Base-by-base conservation (phyloP, 2,113 vertebrate species). In the Festucalex cinctus region DNA sequence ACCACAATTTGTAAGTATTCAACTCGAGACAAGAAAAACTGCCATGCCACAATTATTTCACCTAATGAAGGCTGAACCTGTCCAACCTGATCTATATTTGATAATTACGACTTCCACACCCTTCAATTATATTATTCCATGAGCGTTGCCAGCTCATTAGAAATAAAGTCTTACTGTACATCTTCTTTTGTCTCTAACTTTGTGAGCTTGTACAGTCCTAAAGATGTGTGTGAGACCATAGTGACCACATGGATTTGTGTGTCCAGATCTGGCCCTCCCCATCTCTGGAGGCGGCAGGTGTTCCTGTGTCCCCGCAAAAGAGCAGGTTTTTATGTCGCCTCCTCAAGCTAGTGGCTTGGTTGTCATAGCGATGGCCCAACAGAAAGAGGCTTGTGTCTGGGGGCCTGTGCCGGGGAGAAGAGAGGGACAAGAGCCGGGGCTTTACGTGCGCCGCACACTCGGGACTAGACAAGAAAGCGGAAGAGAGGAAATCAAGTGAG, bases 331-430 rank as follows among this genome's bases (percentile, higher is more conserved):
- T 90, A 92, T 92, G 90, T 91, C 79, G 86, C 88, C 85, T 91
- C 86, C 88, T 91, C 88, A 89, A 91, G 90, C 92, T 91, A 90
- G 89, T 90, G 87, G 85, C 90, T 91, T 78, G 87, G 91, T 92
- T 92, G 86, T 87, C 85, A 91, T 91, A 86, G 88, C 66, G 88
- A 93, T 88, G 80, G 76, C 85, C 87, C 85, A 91, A 93, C 91
- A 93, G 91, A 93, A 91, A 88, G 89, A 91, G 90, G 89, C 90
- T 91, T 93, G 91, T 92, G 88, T 91, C 88, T 90, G 88, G 89
- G 91, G 91, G 91, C 90, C 88, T 77, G 88, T 83, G 87, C 60
- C 67, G 83, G 92, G 91, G 89, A 88, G 85, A 75, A 83, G 73
- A 86, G 65, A 26, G 44, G 41, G 63, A 60, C 72, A 74, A 86